Conservation (phyloP, 2,888 invertebrate species). For the Luperina nickerlii region DNA sequence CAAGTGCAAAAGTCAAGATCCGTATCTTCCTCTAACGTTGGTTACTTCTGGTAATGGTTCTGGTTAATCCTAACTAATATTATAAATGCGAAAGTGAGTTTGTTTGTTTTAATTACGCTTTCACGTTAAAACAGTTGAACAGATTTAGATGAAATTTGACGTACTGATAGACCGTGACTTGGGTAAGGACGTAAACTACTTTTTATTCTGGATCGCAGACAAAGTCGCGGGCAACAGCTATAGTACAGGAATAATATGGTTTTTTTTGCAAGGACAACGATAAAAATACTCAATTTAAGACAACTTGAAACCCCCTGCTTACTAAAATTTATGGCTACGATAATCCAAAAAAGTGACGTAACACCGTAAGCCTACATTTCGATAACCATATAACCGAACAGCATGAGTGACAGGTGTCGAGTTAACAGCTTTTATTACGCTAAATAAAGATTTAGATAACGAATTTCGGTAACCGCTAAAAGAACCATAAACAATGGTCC, state of each 20-base stretch:
- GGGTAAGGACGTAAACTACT: background rate
- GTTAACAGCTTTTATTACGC: constrained; percentile 82
- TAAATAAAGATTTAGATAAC: constrained; percentile 78
- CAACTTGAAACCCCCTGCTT: constrained; percentile 6
- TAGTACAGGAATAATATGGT: background rate
- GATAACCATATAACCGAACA: constrained; percentile 67
- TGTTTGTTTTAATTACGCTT: background rate
- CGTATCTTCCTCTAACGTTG: too few relatives aligned
- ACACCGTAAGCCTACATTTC: constrained; percentile 50
- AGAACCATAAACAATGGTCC: constrained; percentile 75
- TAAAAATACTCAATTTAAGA: constrained; percentile 1
- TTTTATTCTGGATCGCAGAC: background rate
- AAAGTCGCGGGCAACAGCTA: background rate
- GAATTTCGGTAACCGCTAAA: constrained; percentile 74
- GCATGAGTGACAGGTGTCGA: constrained; percentile 82
- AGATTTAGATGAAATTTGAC: too few relatives aligned
- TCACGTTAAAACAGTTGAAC: background rate
- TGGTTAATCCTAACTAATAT: too few relatives aligned
- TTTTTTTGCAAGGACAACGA: background rate
- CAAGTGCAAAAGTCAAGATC: background rate
- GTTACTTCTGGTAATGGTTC: background rate
- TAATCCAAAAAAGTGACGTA: constrained; percentile 25
- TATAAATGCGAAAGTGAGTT: background rate
- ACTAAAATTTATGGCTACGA: constrained; percentile 40
- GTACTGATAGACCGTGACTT: too few relatives aligned